Percentiles rank a stretch among this genome's conserved stretches.
These are phyloP conservation scores for fruit fly (Drosophila melanogaster) DNA, from an alignment of 1,140 invertebrate genomes.

Conservation along the genomic window Release_6_plus_ISO1_MT NT_037436.4:18748501-18749000, in stretches of 20 bases:
- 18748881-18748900: slow-evolving; percentile 92
- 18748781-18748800: slow-evolving; percentile 45
- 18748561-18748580: too few species aligned
- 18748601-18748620: background rate
- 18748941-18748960: background rate
- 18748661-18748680: slow-evolving; percentile 19
- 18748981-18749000: slow-evolving; percentile 8
- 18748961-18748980: slow-evolving; percentile 2
- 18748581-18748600: too few species aligned
- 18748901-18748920: slow-evolving; percentile 17
- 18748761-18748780: slow-evolving; percentile 37
- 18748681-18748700: slow-evolving; percentile 16
- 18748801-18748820: slow-evolving; percentile 88
- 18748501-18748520: too few species aligned
- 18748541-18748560: too few species aligned
- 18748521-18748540: too few species aligned
- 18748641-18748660: slow-evolving; percentile 11
- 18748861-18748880: slow-evolving; percentile 98
- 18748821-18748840: slow-evolving; percentile 97
- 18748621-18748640: background rate
- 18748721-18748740: slow-evolving; percentile 39
- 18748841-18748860: slow-evolving; percentile 96
- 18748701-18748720: slow-evolving; percentile 21
- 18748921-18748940: slow-evolving; percentile 11
- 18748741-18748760: slow-evolving; percentile 25